Conservation (phyloP, 1,140 invertebrate genomes). For the Drosophila biarmipes region DNA sequence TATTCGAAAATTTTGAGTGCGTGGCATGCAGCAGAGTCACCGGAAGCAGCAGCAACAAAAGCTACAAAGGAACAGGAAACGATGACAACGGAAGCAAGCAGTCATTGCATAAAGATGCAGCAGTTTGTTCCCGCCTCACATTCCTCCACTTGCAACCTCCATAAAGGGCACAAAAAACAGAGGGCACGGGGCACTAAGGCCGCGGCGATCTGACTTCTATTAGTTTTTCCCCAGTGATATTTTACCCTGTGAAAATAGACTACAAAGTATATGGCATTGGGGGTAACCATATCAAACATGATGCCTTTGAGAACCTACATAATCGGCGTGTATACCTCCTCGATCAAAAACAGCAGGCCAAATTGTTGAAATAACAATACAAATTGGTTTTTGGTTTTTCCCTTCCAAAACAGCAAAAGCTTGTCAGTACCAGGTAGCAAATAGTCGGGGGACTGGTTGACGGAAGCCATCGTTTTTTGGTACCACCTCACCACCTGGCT, state of each 20-base stretch:
- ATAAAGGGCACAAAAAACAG: neutral
- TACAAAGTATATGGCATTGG: neutral
- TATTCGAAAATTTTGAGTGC: slow-evolving; percentile 59
- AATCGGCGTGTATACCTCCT: no score
- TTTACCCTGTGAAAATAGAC: neutral
- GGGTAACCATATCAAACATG: neutral
- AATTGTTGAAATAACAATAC: no score
- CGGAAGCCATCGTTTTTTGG: neutral
- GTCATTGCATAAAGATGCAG: slow-evolving; percentile 55
- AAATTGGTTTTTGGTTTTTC: no score
- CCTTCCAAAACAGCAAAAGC: no score
- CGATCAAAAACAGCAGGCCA: no score
- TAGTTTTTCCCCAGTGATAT: slow-evolving; percentile 14
- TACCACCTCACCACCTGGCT: slow-evolving; percentile 13
- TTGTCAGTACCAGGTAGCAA: slow-evolving; percentile 1
- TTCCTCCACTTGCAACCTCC: neutral
- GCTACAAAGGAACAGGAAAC: slow-evolving; percentile 29
- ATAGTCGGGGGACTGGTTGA: slow-evolving; percentile 1
- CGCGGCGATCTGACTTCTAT: slow-evolving; percentile 23
- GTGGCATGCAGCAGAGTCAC: slow-evolving; percentile 18
- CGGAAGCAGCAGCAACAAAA: slow-evolving; percentile 25
- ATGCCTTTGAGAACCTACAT: neutral
- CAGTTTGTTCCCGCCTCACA: slow-evolving; percentile 36
- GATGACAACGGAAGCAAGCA: slow-evolving; percentile 56
- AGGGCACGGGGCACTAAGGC: slow-evolving; percentile 14